Evolutionary conservation across 2,113 vertebrate genomes (phyloP).

Genomic region (Apodemus sylvaticus): DNA sequence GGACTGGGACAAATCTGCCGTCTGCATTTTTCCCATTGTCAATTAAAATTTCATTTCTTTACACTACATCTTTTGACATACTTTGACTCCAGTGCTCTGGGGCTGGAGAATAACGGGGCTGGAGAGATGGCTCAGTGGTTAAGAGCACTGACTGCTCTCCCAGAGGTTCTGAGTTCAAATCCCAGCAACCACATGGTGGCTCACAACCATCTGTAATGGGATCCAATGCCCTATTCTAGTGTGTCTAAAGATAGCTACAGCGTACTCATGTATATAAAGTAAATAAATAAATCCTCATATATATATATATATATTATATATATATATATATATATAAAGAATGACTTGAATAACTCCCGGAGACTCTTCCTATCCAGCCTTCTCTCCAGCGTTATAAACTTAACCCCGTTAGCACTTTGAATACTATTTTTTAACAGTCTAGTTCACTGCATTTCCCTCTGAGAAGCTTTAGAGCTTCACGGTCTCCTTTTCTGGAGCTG

Average conservation of each 20-base stretch:
- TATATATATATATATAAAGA: too few species aligned
- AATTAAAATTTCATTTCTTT: not conserved
- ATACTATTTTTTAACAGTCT: not conserved
- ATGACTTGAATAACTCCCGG: not conserved
- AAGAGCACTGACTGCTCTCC: too few species aligned
- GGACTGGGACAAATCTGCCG: not conserved
- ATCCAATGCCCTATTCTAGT: too few species aligned
- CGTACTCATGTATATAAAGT: too few species aligned
- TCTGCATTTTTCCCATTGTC: not conserved
- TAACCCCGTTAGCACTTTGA: constrained; percentile 18
- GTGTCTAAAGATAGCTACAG: too few species aligned
- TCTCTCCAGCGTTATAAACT: not conserved
- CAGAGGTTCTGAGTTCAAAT: too few species aligned
- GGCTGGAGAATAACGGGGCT: too few species aligned
- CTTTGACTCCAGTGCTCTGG: not conserved
- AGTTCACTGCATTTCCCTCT: not conserved
- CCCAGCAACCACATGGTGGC: too few species aligned
- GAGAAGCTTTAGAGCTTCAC: not conserved
- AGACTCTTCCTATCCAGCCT: not conserved
- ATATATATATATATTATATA: too few species aligned
- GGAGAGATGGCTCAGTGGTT: too few species aligned
- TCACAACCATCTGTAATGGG: too few species aligned
- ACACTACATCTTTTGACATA: not conserved
- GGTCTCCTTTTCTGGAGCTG: not conserved
- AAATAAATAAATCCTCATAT: too few species aligned